A percentile compares a stretch with the other conserved stretches of the same genome.
These are phyloP conservation scores for Antigone vipio DNA, from an alignment of 2,113 vertebrate species.

Conservation along the genomic window DNA sequence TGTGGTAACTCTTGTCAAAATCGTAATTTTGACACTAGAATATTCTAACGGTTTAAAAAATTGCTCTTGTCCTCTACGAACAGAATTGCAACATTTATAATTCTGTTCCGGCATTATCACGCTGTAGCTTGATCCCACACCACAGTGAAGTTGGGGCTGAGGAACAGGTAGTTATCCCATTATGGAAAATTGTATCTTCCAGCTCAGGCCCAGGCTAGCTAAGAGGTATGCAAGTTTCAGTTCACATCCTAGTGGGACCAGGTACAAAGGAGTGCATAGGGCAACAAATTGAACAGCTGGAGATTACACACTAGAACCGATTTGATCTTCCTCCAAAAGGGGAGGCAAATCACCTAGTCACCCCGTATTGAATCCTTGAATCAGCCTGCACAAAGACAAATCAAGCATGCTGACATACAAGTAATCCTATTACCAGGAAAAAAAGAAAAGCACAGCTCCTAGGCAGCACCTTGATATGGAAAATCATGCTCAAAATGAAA, in stretches of 20 bases:
- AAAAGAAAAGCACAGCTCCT: not conserved
- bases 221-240: not conserved
- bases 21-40: not conserved
- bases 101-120: not conserved
- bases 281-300: not conserved
- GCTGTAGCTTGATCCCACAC: not conserved
- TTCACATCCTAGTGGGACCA: not conserved
- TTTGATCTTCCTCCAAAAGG: not conserved
- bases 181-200: not conserved
- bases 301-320: not conserved
- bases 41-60: not conserved
- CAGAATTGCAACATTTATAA: not conserved
- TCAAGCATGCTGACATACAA: not conserved
- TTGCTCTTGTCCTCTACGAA: not conserved
- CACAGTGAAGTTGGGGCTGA: not conserved
- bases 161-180: not conserved
- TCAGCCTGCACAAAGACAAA: not conserved
- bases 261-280: fast-evolving
- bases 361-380: not conserved
- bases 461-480: not conserved
- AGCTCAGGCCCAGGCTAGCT: not conserved
- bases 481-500: not conserved
- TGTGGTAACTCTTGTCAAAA: not conserved
- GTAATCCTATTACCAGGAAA: not conserved
- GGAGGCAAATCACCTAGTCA: not conserved